phyloP scores from a whole-genome alignment of 2,797 vertebrate genomes.

The Scolopax bukidnonensis region DNA sequence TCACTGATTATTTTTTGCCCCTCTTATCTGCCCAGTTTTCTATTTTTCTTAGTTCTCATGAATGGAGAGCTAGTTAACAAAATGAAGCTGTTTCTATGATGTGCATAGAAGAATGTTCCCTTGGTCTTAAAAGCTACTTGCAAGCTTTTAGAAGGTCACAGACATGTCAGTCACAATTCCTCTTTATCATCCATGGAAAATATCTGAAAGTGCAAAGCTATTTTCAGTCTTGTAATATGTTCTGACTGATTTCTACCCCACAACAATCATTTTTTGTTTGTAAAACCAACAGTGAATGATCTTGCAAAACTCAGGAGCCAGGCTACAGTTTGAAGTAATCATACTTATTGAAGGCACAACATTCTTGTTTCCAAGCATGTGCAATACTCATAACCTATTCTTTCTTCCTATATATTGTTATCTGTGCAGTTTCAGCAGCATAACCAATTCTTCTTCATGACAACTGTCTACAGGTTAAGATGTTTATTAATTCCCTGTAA shows the following conservation, averaged over 20 bases:
- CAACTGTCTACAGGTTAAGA: background rate
- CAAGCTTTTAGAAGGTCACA: conserved; percentile 53
- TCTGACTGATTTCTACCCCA: conserved; percentile 43
- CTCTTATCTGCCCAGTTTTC: background rate
- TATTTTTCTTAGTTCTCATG: background rate
- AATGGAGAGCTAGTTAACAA: conserved; percentile 17
- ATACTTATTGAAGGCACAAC: background rate
- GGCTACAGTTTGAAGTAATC: background rate
- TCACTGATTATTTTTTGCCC: background rate
- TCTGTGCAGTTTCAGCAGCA: background rate
- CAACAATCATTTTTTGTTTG: conserved; percentile 24
- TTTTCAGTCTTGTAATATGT: conserved; percentile 46
- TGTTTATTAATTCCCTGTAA: background rate
- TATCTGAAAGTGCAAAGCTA: conserved; percentile 32
- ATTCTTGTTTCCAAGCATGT: background rate
- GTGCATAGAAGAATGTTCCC: conserved; percentile 4
- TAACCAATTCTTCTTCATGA: background rate
- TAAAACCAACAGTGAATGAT: background rate
- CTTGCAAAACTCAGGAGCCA: background rate
- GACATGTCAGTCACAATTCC: conserved; percentile 26
- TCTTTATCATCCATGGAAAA: conserved; percentile 61
- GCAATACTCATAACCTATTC: background rate
- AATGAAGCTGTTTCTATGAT: conserved; percentile 17
- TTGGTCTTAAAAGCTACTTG: conserved; percentile 37
- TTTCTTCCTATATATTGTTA: background rate